Conservation (phyloP, 2,888 invertebrate species). For the Tenthredo distinguenda region DNA sequence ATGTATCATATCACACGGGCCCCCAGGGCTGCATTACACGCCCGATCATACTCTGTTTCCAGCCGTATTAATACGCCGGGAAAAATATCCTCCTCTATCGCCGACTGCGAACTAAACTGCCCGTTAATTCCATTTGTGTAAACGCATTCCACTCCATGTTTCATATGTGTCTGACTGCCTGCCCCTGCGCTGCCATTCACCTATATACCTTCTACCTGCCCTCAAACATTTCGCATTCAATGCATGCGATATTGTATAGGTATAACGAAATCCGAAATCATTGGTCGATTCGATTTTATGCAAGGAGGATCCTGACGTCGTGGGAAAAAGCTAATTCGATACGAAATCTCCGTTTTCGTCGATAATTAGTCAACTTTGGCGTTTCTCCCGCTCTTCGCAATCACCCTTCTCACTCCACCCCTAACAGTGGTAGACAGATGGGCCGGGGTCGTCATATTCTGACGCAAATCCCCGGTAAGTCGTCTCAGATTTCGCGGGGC, state of each 20-base stretch:
- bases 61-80: constrained; percentile 71
- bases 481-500: constrained; percentile 68
- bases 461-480: constrained; percentile 68
- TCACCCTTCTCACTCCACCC: background rate
- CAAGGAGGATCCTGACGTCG: background rate
- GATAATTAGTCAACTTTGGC: constrained; percentile 36
- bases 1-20: constrained; percentile 75
- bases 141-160: constrained; percentile 49
- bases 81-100: constrained; percentile 71
- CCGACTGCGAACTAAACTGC: constrained; percentile 65
- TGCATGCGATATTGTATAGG: constrained; percentile 4
- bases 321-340: background rate
- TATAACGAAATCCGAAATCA: background rate
- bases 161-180: constrained; percentile 29
- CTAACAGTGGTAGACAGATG: constrained; percentile 58
- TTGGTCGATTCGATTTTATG: background rate
- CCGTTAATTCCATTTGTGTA: constrained; percentile 71
- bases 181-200: background rate
- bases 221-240: background rate
- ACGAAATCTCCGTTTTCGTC: background rate
- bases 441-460: constrained; percentile 64
- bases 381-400: background rate
- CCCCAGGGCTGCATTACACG: constrained; percentile 75
- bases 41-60: constrained; percentile 74
- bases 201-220: constrained; percentile 12